phyloP scores from a whole-genome alignment of 2,113 vertebrate genomes.

The Cyprinodon brontotheroides region DNA sequence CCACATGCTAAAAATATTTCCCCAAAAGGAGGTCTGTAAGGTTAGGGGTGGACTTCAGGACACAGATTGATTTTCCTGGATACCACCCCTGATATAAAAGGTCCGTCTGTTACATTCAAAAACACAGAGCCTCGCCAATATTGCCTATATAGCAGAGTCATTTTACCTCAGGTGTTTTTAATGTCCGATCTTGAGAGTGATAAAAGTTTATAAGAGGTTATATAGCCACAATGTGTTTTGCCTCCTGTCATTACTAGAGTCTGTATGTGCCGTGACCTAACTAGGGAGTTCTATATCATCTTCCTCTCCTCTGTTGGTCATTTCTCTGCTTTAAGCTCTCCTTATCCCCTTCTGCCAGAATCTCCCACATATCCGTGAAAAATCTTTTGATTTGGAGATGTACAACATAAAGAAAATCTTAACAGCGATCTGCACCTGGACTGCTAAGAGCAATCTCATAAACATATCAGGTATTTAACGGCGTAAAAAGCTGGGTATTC shows the following conservation, averaged over 20 bases:
- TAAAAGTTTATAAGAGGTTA: conserved; percentile 44
- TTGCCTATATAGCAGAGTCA: conserved; percentile 10
- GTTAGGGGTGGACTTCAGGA: conserved; percentile 7
- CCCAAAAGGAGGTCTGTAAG: not conserved
- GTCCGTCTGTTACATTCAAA: conserved; percentile 6
- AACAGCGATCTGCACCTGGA: not conserved
- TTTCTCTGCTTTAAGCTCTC: not conserved
- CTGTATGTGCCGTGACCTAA: conserved; percentile 31
- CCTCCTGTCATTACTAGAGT: conserved; percentile 15
- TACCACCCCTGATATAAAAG: conserved; percentile 15
- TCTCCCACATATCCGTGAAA: not conserved
- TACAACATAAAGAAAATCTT: not conserved
- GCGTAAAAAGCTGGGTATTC: not conserved
- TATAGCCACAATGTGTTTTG: conserved; percentile 25
- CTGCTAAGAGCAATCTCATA: not conserved
- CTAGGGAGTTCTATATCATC: not conserved
- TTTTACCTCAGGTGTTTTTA: conserved; percentile 44
- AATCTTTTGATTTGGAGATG: not conserved
- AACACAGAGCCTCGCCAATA: conserved; percentile 32
- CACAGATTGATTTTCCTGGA: conserved; percentile 49
- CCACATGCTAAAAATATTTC: too few species aligned
- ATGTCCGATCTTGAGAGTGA: conserved; percentile 33
- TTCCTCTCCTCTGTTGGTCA: not conserved
- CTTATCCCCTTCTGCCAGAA: not conserved
- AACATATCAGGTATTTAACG: not conserved